These are phyloP conservation scores for Ditylenchus weischeri DNA, from an alignment of 2,888 invertebrate genomes.

Conservation along the genomic window DNA sequence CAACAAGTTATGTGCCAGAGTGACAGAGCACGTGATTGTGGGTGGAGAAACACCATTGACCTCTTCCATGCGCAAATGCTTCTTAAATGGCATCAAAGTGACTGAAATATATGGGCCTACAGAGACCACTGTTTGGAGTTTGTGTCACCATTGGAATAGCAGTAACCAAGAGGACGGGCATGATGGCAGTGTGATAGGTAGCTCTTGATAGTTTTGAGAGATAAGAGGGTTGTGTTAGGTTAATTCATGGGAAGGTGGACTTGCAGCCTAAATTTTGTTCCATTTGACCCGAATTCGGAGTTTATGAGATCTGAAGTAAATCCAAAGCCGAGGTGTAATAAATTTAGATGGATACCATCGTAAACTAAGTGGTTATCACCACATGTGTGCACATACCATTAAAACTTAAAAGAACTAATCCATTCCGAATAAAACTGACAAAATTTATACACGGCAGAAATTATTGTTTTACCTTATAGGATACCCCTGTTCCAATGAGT, in stretches of 20 bases:
- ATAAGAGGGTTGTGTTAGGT: too few relatives aligned
- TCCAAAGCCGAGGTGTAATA: too few relatives aligned
- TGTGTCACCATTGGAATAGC: conserved; percentile 22
- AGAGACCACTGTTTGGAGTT: conserved; percentile 50
- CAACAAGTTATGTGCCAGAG: conserved; percentile 16
- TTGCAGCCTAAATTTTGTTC: too few relatives aligned
- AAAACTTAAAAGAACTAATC: too few relatives aligned
- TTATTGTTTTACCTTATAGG: neutral
- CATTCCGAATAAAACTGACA: too few relatives aligned
- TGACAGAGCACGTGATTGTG: conserved; percentile 39
- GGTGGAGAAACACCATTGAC: conserved; percentile 50
- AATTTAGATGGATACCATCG: too few relatives aligned
- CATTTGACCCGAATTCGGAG: too few relatives aligned
- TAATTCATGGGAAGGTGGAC: too few relatives aligned
- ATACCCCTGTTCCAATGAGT: conserved; percentile 6
- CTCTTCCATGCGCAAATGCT: conserved; percentile 19
- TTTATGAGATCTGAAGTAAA: too few relatives aligned
- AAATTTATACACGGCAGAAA: neutral
- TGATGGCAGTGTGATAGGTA: conserved; percentile 41
- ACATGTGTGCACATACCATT: too few relatives aligned
- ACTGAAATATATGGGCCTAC: conserved; percentile 55
- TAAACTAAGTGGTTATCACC: too few relatives aligned
- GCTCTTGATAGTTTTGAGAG: conserved; percentile 6
- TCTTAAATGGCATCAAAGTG: conserved; percentile 16
- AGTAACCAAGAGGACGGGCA: neutral